Conservation (phyloP, 1,140 invertebrate genomes). For the Ips nitidus region DNA sequence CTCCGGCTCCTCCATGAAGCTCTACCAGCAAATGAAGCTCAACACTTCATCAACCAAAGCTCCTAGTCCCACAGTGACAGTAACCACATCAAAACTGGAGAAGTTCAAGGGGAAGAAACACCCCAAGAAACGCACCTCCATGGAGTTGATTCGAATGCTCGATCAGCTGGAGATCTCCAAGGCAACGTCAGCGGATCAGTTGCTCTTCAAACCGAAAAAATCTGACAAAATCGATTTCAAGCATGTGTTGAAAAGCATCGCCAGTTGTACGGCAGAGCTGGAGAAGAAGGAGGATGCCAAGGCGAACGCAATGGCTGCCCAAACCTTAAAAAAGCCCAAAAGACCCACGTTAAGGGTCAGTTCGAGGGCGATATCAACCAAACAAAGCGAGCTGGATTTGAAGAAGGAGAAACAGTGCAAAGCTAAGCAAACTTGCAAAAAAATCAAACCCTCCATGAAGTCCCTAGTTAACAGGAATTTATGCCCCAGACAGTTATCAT, state of each 20-base stretch:
- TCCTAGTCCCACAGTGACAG: not conserved
- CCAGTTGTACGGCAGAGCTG: conserved; percentile 4
- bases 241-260: conserved; percentile 18
- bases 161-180: not conserved
- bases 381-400: conserved; percentile 13
- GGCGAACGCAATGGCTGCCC: not conserved
- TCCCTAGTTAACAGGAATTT: conserved; percentile 6
- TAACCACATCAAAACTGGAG: not conserved
- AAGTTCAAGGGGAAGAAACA: conserved; percentile 1
- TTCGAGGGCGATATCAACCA: conserved; percentile 24
- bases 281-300: conserved; percentile 10
- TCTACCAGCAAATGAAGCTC: conserved; percentile 7
- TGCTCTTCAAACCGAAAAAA: conserved; percentile 20
- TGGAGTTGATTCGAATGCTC: not conserved
- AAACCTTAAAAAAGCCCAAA: conserved; percentile 16
- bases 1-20: conserved; percentile 7
- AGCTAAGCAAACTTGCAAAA: conserved; percentile 24
- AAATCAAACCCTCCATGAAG: conserved; percentile 17
- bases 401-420: conserved; percentile 7
- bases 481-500: not conserved
- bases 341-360: conserved; percentile 6
- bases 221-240: conserved; percentile 13
- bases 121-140: not conserved
- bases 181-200: not conserved
- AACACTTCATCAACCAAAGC: not conserved